phyloP scores from a whole-genome alignment of 2,113 vertebrate species.

The Pseudolaguvia tuberculata region DNA sequence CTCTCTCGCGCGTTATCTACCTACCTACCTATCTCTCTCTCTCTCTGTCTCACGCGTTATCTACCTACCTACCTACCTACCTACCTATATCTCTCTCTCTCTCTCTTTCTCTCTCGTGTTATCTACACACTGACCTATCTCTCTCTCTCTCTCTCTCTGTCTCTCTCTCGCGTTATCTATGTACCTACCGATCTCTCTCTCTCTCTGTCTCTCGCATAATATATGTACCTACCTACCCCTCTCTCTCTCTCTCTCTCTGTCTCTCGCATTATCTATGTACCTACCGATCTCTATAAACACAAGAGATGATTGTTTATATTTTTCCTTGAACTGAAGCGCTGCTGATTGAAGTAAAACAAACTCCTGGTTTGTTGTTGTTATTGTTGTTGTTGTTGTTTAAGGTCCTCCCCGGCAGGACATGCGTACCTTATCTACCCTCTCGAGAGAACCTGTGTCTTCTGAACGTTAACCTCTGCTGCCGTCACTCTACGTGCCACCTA shows the following conservation, averaged over 20 bases:
- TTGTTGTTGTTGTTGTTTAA: conserved; percentile 45
- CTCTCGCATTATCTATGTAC: too few species aligned
- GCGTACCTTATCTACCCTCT: neutral
- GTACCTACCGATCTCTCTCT: too few species aligned
- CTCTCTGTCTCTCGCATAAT: conserved; percentile 11
- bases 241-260: neutral
- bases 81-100: too few species aligned
- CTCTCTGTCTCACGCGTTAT: too few species aligned
- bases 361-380: conserved; percentile 31
- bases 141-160: too few species aligned
- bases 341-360: conserved; percentile 44
- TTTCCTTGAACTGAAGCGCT: conserved; percentile 30
- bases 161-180: too few species aligned
- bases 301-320: conserved; percentile 36
- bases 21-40: too few species aligned
- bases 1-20: too few species aligned
- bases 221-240: too few species aligned
- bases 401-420: conserved; percentile 37
- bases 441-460: conserved; percentile 20
- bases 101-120: too few species aligned
- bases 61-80: too few species aligned
- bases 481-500: conserved; percentile 37
- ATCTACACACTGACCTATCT: too few species aligned
- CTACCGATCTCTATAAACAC: conserved; percentile 15
- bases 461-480: conserved; percentile 41